phyloP scores from a whole-genome alignment of 2,113 vertebrate genomes.

The Delphinapterus leucas region DNA sequence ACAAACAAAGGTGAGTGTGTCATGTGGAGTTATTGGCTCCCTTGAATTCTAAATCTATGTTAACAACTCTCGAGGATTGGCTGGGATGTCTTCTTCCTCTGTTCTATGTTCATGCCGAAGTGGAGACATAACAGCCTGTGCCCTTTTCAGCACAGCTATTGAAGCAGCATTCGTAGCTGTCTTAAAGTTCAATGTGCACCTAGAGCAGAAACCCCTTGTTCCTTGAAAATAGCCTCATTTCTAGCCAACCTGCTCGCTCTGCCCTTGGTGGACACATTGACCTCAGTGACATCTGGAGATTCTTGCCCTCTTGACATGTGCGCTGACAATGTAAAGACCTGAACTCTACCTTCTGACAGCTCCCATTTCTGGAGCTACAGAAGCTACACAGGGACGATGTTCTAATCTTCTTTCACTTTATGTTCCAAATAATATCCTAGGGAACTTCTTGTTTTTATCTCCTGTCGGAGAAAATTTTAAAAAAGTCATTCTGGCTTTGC shows the following conservation, averaged over 20 bases:
- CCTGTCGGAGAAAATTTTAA: neutral
- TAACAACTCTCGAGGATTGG: neutral
- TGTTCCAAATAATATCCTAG: neutral
- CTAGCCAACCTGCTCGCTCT: neutral
- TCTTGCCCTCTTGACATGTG: neutral
- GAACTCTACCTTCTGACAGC: neutral
- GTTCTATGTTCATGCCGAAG: neutral
- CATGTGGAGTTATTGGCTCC: neutral
- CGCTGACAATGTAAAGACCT: fast-evolving
- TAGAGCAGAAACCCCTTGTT: neutral
- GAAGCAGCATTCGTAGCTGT: neutral
- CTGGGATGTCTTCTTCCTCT: neutral
- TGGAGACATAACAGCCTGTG: neutral
- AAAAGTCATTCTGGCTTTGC: conserved; percentile 38
- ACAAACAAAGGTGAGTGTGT: neutral
- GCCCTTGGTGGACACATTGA: neutral
- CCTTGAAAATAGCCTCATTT: neutral
- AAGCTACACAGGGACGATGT: neutral
- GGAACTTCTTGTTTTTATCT: conserved; percentile 58
- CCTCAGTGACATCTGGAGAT: neutral
- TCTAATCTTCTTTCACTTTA: neutral
- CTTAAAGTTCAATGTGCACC: neutral
- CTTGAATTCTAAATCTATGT: neutral
- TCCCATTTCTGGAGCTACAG: neutral
- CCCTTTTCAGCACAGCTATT: neutral